phyloP scores from a whole-genome alignment of 2,797 vertebrate genomes.

The Melopsittacus undulatus region DNA sequence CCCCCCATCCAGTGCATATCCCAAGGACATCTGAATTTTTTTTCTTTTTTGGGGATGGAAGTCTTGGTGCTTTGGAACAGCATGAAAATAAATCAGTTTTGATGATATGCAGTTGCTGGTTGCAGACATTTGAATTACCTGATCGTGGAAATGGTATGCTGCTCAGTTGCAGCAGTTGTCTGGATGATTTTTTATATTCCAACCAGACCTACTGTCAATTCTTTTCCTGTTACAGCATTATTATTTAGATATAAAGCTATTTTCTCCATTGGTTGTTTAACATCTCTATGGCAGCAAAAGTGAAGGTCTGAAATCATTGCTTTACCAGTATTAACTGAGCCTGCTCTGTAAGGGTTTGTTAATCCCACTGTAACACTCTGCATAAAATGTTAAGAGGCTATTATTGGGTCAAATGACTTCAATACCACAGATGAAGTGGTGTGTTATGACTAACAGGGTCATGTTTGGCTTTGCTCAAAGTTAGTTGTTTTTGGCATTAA shows the following conservation, averaged over 20 bases:
- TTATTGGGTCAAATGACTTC: background rate
- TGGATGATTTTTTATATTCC: background rate
- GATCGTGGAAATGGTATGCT: background rate
- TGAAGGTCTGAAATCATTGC: background rate
- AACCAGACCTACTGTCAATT: background rate
- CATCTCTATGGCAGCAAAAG: background rate
- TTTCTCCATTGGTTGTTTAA: background rate
- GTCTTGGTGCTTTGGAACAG: background rate
- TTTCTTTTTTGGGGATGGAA: background rate
- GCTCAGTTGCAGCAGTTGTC: background rate
- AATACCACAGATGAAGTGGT: background rate
- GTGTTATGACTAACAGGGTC: slow-evolving; percentile 9
- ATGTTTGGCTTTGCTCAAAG: slow-evolving; percentile 17
- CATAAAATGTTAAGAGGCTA: background rate
- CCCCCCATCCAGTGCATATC: fast-evolving
- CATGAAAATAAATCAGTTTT: background rate
- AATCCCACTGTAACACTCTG: background rate
- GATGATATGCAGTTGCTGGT: background rate
- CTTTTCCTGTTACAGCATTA: background rate
- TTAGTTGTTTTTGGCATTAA: background rate
- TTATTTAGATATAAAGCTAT: background rate
- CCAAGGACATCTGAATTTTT: background rate
- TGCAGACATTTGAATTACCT: background rate
- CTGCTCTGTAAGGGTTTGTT: background rate
- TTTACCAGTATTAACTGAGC: background rate